Conservation (phyloP, 1,140 invertebrate species). For the Temnothorax longispinosus region DNA sequence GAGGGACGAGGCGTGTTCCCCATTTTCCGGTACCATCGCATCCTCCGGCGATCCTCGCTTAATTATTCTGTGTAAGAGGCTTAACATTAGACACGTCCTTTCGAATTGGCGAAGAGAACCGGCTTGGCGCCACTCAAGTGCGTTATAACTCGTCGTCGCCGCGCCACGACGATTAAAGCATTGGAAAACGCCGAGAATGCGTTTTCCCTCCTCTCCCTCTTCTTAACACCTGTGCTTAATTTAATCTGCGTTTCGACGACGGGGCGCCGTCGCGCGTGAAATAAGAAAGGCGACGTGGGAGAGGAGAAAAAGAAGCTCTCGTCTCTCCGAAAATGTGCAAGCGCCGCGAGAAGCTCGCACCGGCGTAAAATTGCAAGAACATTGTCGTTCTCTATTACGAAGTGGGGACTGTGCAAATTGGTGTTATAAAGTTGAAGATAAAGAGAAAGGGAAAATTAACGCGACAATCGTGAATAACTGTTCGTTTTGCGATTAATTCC, state of each 20-base stretch:
- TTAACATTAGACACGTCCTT: conserved; percentile 73
- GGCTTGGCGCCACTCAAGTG: conserved; percentile 66
- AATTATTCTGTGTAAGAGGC: conserved; percentile 74
- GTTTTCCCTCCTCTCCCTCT: not conserved
- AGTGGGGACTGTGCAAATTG: conserved; percentile 17
- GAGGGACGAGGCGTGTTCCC: not conserved
- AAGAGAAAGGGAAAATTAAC: not conserved
- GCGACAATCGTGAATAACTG: not conserved
- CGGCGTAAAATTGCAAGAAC: conserved; percentile 49
- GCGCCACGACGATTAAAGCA: conserved; percentile 34
- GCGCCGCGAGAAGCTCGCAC: conserved; percentile 11
- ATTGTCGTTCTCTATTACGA: conserved; percentile 39
- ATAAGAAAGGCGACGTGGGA: conserved; percentile 14
- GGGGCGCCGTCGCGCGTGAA: conserved; percentile 45
- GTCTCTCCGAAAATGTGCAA: conserved; percentile 28
- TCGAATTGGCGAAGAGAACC: conserved; percentile 58
- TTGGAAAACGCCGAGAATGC: conserved; percentile 50
- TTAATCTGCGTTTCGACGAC: conserved; percentile 51
- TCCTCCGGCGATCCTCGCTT: conserved; percentile 50
- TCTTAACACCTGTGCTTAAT: conserved; percentile 46
- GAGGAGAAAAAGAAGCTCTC: not conserved
- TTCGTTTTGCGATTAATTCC: conserved; percentile 18
- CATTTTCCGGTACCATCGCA: conserved; percentile 51
- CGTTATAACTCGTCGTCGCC: conserved; percentile 64
- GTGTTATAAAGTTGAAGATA: conserved; percentile 26